Conservation (phyloP, 2,113 vertebrate genomes). For the Istiophorus platypterus region DNA sequence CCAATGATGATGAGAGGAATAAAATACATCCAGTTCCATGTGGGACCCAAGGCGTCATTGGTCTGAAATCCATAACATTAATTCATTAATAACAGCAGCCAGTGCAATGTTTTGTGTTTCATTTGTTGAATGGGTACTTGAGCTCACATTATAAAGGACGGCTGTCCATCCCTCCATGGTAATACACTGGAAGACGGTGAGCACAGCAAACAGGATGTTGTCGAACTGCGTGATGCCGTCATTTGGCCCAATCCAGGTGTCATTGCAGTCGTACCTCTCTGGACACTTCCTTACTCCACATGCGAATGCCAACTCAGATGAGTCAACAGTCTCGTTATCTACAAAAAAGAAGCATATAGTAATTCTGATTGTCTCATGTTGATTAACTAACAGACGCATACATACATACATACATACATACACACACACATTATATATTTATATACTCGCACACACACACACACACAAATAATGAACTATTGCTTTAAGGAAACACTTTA, state of each 20-base stretch:
- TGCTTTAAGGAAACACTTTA: no score
- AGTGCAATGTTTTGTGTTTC: background rate
- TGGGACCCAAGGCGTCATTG: conserved; percentile 94
- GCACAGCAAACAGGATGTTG: conserved; percentile 98
- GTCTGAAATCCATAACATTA: conserved; percentile 83
- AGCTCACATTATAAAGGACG: conserved; percentile 91
- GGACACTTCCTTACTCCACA: conserved; percentile 86
- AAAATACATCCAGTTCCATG: conserved; percentile 99
- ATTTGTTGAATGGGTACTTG: background rate
- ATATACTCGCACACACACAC: no score
- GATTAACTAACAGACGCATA: background rate
- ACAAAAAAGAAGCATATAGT: conserved; percentile 22
- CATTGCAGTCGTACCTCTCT: conserved; percentile 88
- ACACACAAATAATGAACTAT: no score
- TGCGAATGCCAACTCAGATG: conserved; percentile 87
- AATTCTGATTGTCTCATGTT: background rate
- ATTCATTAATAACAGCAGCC: background rate
- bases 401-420: no score
- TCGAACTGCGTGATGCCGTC: conserved; percentile 99
- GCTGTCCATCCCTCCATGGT: conserved; percentile 99
- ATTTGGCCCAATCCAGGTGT: conserved; percentile 96
- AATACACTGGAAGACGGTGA: conserved; percentile 99
- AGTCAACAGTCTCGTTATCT: conserved; percentile 94
- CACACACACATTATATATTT: no score
- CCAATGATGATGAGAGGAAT: conserved; percentile 98